These are phyloP conservation scores for Campoplex nolae DNA, from an alignment of 2,888 invertebrate species.

Conservation along the genomic window DNA sequence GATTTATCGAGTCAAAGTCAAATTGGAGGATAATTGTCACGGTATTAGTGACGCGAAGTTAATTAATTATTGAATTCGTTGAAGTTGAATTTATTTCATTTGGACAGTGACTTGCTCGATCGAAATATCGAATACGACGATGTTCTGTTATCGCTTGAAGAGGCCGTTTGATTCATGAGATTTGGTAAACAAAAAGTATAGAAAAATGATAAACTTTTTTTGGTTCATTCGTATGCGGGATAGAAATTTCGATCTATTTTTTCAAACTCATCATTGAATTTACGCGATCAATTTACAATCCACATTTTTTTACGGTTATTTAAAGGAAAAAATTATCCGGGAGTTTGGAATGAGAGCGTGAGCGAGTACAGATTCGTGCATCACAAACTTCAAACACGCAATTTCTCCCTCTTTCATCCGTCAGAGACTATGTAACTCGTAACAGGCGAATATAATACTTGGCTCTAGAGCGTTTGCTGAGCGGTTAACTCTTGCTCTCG, in stretches of 20 bases:
- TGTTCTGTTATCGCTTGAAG: background rate
- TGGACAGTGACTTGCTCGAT: background rate
- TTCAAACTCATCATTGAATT: background rate
- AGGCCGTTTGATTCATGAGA: no score
- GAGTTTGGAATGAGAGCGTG: background rate
- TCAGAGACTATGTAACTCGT: conserved; percentile 40
- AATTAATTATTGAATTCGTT: background rate
- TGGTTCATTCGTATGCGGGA: background rate
- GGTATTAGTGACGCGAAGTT: background rate
- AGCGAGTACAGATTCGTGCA: conserved; percentile 51
- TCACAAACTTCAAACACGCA: conserved; percentile 64
- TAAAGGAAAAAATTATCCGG: background rate
- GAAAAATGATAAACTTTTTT: no score
- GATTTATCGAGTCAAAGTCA: background rate
- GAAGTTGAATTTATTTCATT: background rate
- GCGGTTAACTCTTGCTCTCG: conserved; percentile 77
- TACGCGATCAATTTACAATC: background rate
- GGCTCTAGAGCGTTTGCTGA: conserved; percentile 75
- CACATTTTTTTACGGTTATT: background rate
- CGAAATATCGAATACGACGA: background rate
- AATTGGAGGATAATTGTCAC: background rate
- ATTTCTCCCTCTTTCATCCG: conserved; percentile 74
- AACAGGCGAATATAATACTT: conserved; percentile 65
- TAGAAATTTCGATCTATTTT: background rate
- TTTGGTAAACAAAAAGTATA: no score